A percentile compares a stretch with the other conserved stretches of the same genome.
Evolutionary conservation across 2,888 invertebrate genomes (phyloP).

Genomic region (Lithosia quadra): DNA sequence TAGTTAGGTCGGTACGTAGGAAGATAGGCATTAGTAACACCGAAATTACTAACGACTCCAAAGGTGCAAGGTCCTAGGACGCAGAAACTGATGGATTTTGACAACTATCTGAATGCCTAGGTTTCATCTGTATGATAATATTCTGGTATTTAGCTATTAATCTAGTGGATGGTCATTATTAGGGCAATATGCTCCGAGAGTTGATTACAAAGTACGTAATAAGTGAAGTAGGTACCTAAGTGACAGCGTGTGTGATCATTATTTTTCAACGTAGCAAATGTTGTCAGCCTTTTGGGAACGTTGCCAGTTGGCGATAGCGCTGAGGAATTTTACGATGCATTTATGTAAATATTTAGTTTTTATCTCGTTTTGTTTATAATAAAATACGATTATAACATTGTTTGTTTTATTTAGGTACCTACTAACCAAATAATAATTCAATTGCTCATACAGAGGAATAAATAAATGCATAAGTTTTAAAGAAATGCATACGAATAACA

Average conservation of each 20-base stretch:
- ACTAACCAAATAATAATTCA: neutral
- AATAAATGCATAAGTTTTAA: no score
- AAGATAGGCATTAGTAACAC: no score
- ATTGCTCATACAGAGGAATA: neutral
- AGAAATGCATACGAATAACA: no score
- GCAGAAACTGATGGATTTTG: no score
- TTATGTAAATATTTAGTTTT: conserved; percentile 4
- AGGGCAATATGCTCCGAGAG: neutral
- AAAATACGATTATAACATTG: neutral
- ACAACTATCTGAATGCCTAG: no score
- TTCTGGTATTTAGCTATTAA: no score
- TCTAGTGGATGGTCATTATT: no score
- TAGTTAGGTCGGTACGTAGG: no score
- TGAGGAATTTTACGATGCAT: neutral
- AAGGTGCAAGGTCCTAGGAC: no score
- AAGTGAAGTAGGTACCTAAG: neutral
- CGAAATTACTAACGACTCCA: no score
- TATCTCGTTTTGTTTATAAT: neutral
- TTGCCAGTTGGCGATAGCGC: neutral
- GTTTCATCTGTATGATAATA: no score
- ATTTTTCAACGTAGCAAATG: neutral
- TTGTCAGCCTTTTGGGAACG: neutral
- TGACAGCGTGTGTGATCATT: neutral
- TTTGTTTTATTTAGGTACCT: neutral
- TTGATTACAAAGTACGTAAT: neutral